A percentile compares a stretch with the other conserved stretches of the same genome.
Conservation (phyloP, 2,113 vertebrate genomes). For the Nibea albiflora region DNA sequence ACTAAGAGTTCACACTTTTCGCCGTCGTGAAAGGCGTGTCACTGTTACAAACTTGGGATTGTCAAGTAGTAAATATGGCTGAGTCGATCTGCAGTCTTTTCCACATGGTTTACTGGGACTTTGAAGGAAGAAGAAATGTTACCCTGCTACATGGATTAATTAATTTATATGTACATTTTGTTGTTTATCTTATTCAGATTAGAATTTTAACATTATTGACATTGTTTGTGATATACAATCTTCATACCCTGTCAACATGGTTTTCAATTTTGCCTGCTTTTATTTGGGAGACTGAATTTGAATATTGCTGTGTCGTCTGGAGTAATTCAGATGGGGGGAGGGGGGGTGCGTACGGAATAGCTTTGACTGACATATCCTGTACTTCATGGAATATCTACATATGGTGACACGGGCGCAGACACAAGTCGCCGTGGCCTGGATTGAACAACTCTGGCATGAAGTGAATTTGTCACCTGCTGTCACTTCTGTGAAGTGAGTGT, state of each 20-base stretch:
- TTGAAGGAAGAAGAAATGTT: conserved; percentile 72
- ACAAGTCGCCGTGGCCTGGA: conserved; percentile 41
- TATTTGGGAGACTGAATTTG: conserved; percentile 75
- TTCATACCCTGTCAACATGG: conserved; percentile 70
- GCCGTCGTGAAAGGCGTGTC: conserved; percentile 52
- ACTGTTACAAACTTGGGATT: conserved; percentile 48
- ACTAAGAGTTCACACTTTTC: conserved; percentile 60
- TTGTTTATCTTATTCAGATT: conserved; percentile 63
- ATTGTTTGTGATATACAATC: conserved; percentile 73
- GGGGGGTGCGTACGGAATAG: conserved; percentile 57
- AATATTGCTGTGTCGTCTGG: conserved; percentile 59
- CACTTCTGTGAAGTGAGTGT: conserved; percentile 87
- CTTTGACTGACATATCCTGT: conserved; percentile 69
- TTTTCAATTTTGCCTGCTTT: conserved; percentile 70
- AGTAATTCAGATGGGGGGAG: conserved; percentile 46
- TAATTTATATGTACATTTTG: conserved; percentile 75
- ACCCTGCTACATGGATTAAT: conserved; percentile 63
- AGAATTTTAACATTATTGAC: conserved; percentile 65
- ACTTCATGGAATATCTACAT: conserved; percentile 49
- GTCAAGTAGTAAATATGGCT: conserved; percentile 32
- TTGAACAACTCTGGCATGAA: conserved; percentile 68
- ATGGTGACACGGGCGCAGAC: conserved; percentile 58
- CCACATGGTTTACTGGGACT: conserved; percentile 56
- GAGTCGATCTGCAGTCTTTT: conserved; percentile 52
- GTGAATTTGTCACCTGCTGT: conserved; percentile 78